phyloP scores from a whole-genome alignment of 2,797 vertebrate species.

The Merluccius polli region DNA sequence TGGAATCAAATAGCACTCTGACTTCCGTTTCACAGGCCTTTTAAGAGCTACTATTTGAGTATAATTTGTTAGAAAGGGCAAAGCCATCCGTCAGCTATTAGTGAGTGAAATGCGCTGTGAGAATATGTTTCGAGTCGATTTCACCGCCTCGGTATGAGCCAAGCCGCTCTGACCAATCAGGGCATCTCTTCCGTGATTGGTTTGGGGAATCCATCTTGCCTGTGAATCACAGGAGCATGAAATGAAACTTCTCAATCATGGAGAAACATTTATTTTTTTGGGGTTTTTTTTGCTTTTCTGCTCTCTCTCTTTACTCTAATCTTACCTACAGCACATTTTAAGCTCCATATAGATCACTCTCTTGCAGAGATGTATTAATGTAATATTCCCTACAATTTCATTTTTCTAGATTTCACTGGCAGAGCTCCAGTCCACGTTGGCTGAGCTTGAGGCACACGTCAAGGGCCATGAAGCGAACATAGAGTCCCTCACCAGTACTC shows the following conservation, averaged over 20 bases:
- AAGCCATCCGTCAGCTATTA: background rate
- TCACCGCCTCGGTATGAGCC: background rate
- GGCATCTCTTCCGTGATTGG: background rate
- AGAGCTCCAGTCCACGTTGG: conserved; percentile 65
- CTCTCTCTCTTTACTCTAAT: background rate
- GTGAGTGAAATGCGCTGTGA: background rate
- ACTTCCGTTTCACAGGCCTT: no score
- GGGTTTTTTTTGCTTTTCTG: no score
- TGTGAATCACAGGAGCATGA: background rate
- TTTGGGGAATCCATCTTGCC: background rate
- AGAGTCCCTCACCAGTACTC: conserved; percentile 67
- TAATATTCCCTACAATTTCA: conserved; percentile 11
- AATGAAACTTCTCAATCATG: background rate
- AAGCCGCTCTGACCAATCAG: background rate
- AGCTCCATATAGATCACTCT: background rate
- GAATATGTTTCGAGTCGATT: background rate
- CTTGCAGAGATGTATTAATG: background rate
- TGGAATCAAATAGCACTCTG: no score
- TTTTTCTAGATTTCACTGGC: conserved; percentile 64
- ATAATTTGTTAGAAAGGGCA: background rate
- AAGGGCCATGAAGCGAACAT: conserved; percentile 67
- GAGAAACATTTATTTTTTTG: no score
- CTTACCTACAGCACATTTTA: background rate
- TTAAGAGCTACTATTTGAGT: background rate
- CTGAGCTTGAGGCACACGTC: conserved; percentile 64